Conservation (phyloP, 2,113 vertebrate genomes). For the Emydocephalus ijimae region DNA sequence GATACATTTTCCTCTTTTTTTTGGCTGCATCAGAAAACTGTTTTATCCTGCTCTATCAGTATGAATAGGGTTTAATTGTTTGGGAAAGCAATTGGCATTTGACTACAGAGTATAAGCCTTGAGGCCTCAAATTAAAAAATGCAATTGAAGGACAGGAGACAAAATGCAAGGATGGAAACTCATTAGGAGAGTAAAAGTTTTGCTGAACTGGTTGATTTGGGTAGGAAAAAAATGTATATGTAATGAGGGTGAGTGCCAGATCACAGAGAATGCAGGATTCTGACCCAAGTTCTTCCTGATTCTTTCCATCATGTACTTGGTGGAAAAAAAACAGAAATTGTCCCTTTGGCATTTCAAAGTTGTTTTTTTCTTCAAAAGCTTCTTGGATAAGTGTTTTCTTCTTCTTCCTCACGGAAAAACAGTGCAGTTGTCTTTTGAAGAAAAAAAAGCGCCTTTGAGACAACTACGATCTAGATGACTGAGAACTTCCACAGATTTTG, state of each 20-base stretch:
- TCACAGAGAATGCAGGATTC: neutral
- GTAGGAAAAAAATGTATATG: neutral
- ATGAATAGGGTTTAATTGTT: neutral
- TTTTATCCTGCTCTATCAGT: neutral
- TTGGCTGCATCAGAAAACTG: neutral
- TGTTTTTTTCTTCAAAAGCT: neutral
- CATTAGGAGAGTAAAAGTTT: slow-evolving; percentile 11
- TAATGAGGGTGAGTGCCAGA: neutral
- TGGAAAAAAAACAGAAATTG: too few relatives aligned
- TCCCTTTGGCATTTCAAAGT: neutral
- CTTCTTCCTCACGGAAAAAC: neutral
- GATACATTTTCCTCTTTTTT: neutral
- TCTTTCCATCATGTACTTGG: neutral
- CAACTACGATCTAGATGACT: neutral
- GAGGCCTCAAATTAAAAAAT: neutral
- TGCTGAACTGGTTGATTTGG: neutral
- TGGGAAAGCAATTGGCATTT: neutral
- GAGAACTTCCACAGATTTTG: neutral
- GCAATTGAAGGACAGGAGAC: neutral
- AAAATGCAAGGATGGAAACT: neutral
- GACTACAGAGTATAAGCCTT: neutral
- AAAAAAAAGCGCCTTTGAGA: neutral
- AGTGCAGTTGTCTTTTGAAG: neutral
- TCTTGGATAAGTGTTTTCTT: neutral
- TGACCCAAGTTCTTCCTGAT: neutral